Evolutionary conservation across 2,888 invertebrate genomes (phyloP), one percentile per base, ranked within the genome.

Genomic region (Lepidocyrtinus sp.): DNA sequence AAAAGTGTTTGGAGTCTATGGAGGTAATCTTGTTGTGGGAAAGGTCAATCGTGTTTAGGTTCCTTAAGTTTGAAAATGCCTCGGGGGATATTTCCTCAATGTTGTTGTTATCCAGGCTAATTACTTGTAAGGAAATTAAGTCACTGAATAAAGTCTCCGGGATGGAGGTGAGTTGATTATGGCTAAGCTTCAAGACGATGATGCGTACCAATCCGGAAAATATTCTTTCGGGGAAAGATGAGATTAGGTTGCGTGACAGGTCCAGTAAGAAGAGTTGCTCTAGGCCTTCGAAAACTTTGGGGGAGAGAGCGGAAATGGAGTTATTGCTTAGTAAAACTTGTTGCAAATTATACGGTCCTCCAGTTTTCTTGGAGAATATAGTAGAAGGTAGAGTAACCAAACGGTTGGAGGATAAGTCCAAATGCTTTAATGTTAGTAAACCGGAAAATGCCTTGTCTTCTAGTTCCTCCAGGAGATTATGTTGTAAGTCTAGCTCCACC

Each of bases 401-500:
- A 84, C 92, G 92, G 89, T 98, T 98, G 88, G 94, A 93, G 86
- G 96, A 95, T 88, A 96, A 91, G 90, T 97, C 96, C 70, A 98
- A 89, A 50, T 94, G 92, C 87, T 94, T 92, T 88, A 97, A 90
- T 64, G 94, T 93, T 50, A 93, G 92, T 69, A 97, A 91, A 61
- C 95, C 95, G 81, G 93, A 92, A 85, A 97, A 91, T 19, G 95
- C 93, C 88, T 95, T 94, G 87, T 93, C 92, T 81, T 93, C 93
- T 87, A 96, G 92, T 87, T 94, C 93, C 74, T 92, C 92, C 84
- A 97, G 93, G 88, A 94, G 93, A 88, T 97, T 97, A 88, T 94
- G 92, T 89, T 95, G 94, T 87, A 97, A 89, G 87, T 93, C 92
- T 50, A 98, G 90, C 87, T 94, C 93, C 87, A 95, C 94, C 67